Base-by-base conservation (phyloP, 1,140 invertebrate species). In the Manduca sexta region DNA sequence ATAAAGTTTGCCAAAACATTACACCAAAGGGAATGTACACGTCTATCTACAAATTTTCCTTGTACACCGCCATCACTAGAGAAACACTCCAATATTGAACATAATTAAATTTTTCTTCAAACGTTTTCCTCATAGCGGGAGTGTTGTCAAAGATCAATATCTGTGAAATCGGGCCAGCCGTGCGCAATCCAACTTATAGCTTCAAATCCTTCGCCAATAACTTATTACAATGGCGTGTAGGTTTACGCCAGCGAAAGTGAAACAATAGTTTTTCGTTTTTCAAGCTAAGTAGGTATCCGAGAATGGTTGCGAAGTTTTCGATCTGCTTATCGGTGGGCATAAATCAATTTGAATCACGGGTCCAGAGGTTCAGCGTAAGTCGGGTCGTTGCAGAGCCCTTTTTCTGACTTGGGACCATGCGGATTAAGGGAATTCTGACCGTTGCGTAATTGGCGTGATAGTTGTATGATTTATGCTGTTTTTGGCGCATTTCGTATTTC, bases 401-500 rank as follows among this genome's bases (percentile, higher is more conserved):
- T 76, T 73, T 75, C 68, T 64, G 60, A 70, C 51, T 61, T 64
- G 61, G 64, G 64, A 63, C 58, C 53, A 49, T 62, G 40, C 60
- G 69, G 74, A 74, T 77, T 79, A 74, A 63, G 69, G 71, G 66
- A 63, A 59, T 53, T 55, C 73, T 80, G 73, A 63, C 66, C 72
- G 58, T 58, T 67, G 61, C 56, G 70, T 80, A 81, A 84, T 81
- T 81, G 80, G 74, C 71, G 71, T 78, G 82, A 79, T 81, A 81
- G 73, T 78, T 74, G 50, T 64, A 56, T 77, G 77, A 81, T 80
- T 81, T 80, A 84, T 79, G 54, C 54, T 49, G 29, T 56, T 34
- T 53, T 43, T 43, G 38, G 16, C 10, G 15, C n/a, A 12, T 35
- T 12, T 35, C 1, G 1, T 1, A 11, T 3, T 34, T 12, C 4